Base-by-base conservation (phyloP, 2,888 invertebrate genomes). In the Tachina lurida region DNA sequence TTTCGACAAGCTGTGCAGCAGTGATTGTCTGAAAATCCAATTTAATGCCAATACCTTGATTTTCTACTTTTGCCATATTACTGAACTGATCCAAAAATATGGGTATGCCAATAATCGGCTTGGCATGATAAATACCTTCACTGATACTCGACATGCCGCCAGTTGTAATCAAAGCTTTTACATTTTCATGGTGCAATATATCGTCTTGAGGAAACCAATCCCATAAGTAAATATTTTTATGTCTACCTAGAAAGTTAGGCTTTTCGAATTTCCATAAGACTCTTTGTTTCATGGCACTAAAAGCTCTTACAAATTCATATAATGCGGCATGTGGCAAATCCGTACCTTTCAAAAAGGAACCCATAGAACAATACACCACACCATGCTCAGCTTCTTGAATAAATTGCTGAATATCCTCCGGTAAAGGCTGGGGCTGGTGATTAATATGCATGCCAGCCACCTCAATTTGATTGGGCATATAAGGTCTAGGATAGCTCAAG, bases 101-200 rank as follows among this genome's bases (percentile, higher is more conserved):
- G 0, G 94, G 94, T 65, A 94, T 92, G 3, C 93, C 94, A n/a
- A 94, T 88, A 15, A 94, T 89, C 0, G 94, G 94, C 17, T 93
- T 93, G 17, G 93, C 93, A 85, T 93, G 92, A 68, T 93, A 93
- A 68, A 94, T 89, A 1, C 93, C 91, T 86, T 94, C 94, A 0
- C 91, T 93, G 15, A 93, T 93, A 87, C 94, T 93, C 15, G 94
- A 88, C 10, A 94, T 84, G 1, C 94, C 94, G 2, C 94, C 94
- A 65, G 94, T 94, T 0, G 93, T 93, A 10, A 94, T 93, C 77
- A 94, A 93, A 0, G 93, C 83, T 56, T 92, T 91, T 0, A 93
- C 90, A 87, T 94, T 93, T 1, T 93, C 91, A 88, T 94, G 94
- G 0, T 93, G 93, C 89, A 93, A 86, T 17, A 93, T 90, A 83